These are phyloP conservation scores for Labroides dimidiatus DNA, from an alignment of 2,797 vertebrate genomes.

Conservation along the genomic window DNA sequence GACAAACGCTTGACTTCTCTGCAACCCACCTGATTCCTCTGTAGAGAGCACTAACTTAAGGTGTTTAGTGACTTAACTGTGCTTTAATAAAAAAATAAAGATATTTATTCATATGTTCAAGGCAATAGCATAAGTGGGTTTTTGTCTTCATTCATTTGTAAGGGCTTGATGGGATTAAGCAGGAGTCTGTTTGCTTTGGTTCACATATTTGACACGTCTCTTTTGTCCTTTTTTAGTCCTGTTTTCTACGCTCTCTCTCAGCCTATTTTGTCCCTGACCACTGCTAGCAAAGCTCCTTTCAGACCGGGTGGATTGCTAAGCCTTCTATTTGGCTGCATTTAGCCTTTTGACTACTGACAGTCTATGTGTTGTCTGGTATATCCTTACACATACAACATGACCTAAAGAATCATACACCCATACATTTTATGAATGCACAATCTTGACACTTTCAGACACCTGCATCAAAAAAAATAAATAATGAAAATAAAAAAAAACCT, in stretches of 20 bases:
- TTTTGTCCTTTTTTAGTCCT: slow-evolving; percentile 50
- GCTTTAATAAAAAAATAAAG: slow-evolving; percentile 15
- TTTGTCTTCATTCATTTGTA: slow-evolving; percentile 36
- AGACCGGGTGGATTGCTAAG: slow-evolving; percentile 38
- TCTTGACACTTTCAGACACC: background rate
- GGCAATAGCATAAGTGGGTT: slow-evolving; percentile 8
- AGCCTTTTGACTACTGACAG: slow-evolving; percentile 25
- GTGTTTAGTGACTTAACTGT: background rate
- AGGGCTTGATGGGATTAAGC: slow-evolving; percentile 51
- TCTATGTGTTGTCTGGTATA: slow-evolving; percentile 14
- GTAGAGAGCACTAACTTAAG: slow-evolving; percentile 6
- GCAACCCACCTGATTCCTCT: slow-evolving; percentile 20
- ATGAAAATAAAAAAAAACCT: too few relatives aligned
- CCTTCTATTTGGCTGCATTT: slow-evolving; percentile 38
- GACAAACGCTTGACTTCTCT: slow-evolving; percentile 35
- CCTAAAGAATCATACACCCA: background rate
- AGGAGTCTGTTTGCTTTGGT: slow-evolving; percentile 54
- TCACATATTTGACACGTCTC: slow-evolving; percentile 46
- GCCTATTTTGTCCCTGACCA: slow-evolving; percentile 30
- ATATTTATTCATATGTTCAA: slow-evolving; percentile 25
- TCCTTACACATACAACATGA: background rate
- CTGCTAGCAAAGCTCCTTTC: slow-evolving; percentile 42
- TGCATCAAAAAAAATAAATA: background rate
- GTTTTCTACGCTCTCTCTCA: slow-evolving; percentile 41
- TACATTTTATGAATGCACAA: background rate